phyloP scores from a whole-genome alignment of 1,140 invertebrate species.

The Leptonema lineaticorne region DNA sequence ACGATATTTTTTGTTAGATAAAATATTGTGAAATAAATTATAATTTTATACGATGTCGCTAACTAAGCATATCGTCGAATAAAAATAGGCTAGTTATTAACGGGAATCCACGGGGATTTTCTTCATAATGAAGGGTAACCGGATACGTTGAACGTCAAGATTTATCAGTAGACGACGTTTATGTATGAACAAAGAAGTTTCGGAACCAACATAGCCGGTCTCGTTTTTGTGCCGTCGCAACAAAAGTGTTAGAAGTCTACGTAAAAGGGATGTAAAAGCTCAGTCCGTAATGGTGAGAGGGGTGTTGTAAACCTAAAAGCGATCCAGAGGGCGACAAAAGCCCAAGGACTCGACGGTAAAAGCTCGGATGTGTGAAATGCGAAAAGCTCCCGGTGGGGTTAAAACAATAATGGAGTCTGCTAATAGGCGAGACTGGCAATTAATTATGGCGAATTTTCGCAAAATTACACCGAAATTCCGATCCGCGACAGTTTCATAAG shows the following conservation, averaged over 20 bases:
- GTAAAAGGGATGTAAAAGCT: not conserved
- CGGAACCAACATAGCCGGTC: not conserved
- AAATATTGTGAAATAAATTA: too few relatives aligned
- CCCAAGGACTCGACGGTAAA: slow-evolving; percentile 11
- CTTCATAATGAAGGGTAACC: slow-evolving; percentile 1
- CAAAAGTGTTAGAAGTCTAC: slow-evolving; percentile 27
- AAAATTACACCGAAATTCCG: too few relatives aligned
- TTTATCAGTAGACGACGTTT: slow-evolving; percentile 15
- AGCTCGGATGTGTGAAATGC: not conserved
- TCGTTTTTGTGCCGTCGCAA: slow-evolving; percentile 14
- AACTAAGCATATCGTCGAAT: too few relatives aligned
- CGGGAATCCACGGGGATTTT: too few relatives aligned
- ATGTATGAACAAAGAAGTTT: slow-evolving; percentile 17
- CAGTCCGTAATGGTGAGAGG: not conserved
- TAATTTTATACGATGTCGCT: not conserved
- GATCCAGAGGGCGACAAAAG: slow-evolving; percentile 27
- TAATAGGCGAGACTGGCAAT: slow-evolving; percentile 32
- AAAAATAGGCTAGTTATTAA: too few relatives aligned
- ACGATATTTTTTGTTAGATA: too few relatives aligned
- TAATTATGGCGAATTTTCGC: too few relatives aligned
- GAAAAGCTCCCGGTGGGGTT: slow-evolving; percentile 19
- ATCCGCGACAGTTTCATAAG: too few relatives aligned
- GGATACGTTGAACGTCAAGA: slow-evolving; percentile 7
- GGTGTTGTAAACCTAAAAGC: slow-evolving; percentile 36
- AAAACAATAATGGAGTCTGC: slow-evolving; percentile 35